Percentiles rank a stretch among this genome's conserved stretches.
Evolutionary conservation across 2,888 invertebrate genomes (phyloP).

Genomic region (Sisyra terminalis): DNA sequence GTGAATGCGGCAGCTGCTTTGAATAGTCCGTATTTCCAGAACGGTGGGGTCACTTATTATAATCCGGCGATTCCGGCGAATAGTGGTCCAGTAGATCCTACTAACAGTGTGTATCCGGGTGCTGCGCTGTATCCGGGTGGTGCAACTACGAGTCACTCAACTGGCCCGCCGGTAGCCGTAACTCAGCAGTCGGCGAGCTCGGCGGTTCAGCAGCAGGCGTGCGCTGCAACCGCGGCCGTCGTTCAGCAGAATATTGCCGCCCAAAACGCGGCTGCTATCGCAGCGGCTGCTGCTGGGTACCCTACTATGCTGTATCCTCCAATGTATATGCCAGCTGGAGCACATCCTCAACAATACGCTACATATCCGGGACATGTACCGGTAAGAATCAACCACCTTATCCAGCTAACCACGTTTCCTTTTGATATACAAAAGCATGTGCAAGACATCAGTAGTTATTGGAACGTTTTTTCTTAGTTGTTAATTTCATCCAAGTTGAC

Average conservation of each 20-base stretch:
- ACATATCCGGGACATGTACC: conserved; percentile 7
- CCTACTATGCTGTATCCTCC: conserved; percentile 8
- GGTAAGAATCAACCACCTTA: background rate
- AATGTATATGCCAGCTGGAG: conserved; percentile 8
- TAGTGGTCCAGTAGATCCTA: conserved; percentile 5
- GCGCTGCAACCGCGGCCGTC: conserved; percentile 15
- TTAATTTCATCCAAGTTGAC: background rate
- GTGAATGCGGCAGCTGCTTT: conserved; percentile 24
- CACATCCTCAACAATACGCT: conserved; percentile 7
- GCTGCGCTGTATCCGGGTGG: conserved; percentile 5
- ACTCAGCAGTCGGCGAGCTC: background rate
- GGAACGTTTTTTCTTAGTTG: background rate
- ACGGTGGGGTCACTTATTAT: conserved; percentile 19
- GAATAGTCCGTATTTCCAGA: conserved; percentile 24
- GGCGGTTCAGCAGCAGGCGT: conserved; percentile 1
- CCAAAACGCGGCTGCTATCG: conserved; percentile 24
- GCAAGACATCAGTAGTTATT: background rate
- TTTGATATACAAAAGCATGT: no score
- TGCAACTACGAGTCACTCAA: background rate
- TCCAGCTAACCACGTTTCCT: background rate
- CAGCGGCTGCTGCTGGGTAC: conserved; percentile 24
- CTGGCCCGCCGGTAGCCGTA: conserved; percentile 1
- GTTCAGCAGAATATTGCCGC: conserved; percentile 26
- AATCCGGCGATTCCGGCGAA: conserved; percentile 7
- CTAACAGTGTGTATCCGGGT: conserved; percentile 4